A percentile compares a stretch with the other conserved stretches of the same genome.
Evolutionary conservation across 2,888 invertebrate genomes (phyloP).

Genomic region (Dasypolia templi): DNA sequence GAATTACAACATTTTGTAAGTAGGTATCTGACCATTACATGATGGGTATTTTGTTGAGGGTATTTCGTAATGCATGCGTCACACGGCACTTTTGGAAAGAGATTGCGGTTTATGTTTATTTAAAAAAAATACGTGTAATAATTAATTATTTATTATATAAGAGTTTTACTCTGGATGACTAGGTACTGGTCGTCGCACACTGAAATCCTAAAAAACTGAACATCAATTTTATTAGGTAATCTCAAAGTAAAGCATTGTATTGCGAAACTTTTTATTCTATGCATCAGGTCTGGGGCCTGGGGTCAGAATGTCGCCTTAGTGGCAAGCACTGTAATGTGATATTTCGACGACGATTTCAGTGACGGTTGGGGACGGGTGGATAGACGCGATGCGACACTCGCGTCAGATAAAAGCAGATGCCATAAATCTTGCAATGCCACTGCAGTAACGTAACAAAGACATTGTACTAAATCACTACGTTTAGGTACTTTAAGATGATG

Average conservation of each 20-base stretch:
- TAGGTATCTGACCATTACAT: neutral
- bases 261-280: neutral
- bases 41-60: conserved; percentile 8
- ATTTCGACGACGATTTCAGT: too few relatives aligned
- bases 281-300: neutral
- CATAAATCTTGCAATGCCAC: neutral
- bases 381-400: too few relatives aligned
- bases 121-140: neutral
- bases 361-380: too few relatives aligned
- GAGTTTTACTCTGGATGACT: conserved; percentile 10
- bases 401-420: neutral
- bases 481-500: too few relatives aligned
- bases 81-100: conserved; percentile 2
- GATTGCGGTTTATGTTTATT: conserved; percentile 18
- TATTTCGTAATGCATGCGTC: conserved; percentile 18
- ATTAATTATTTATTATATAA: neutral
- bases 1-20: neutral
- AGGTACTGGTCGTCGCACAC: neutral
- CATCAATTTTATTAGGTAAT: neutral
- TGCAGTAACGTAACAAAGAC: too few relatives aligned
- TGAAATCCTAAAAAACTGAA: neutral
- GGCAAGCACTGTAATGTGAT: neutral
- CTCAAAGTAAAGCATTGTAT: neutral
- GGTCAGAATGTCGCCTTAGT: neutral
- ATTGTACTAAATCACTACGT: too few relatives aligned